Base-by-base conservation (phyloP, 2,888 invertebrate species). In the Latrodectus elegans region DNA sequence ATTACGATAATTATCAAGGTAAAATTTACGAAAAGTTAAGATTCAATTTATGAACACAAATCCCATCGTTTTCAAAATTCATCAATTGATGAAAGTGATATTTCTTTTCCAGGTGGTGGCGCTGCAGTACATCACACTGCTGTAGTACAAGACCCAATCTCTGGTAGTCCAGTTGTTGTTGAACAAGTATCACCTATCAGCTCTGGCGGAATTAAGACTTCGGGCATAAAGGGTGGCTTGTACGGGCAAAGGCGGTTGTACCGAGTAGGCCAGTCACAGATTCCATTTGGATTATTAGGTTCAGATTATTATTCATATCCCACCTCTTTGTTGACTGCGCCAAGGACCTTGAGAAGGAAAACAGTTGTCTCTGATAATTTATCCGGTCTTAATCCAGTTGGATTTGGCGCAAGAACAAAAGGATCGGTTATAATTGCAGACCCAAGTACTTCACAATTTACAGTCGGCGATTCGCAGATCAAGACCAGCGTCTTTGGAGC, bases 231-330 rank as follows among this genome's bases (percentile, higher is more conserved):
- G 2, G 86, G 81, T 77, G 79, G 80, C 10, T 53, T 55, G 11
- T 81, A 81, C 38, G 86, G 86, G 10, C 12, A 60, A 6, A 68
- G 81, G 49, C 53, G 72, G 1, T 9, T 77, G 14, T 87, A 87
- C 17, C 71, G 86, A 12, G 67, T 51, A 11, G 86, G 86, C 8
- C 72, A 60, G 10, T 81, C 86, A 11, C 67, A 72, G 12, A 76
- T 81, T 38, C 86, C 86, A 15, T 87, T 22, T n/a, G 86, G 86
- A 12, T 67, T 87, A 1, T 49, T 67, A 11, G 86, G 86, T 26
- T 51, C 17, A 4, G 86, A 87, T 49, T 87, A 81, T 60, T 81
- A 81, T n/a, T 87, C 86, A 4, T 87, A 77, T 51, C 86, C 86
- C 17, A 17, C 22, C 12, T 81, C 81, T 26, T 67, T 87, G 11